Base-by-base conservation (phyloP, 2,888 invertebrate species). In the Acanthosepion lycidas region DNA sequence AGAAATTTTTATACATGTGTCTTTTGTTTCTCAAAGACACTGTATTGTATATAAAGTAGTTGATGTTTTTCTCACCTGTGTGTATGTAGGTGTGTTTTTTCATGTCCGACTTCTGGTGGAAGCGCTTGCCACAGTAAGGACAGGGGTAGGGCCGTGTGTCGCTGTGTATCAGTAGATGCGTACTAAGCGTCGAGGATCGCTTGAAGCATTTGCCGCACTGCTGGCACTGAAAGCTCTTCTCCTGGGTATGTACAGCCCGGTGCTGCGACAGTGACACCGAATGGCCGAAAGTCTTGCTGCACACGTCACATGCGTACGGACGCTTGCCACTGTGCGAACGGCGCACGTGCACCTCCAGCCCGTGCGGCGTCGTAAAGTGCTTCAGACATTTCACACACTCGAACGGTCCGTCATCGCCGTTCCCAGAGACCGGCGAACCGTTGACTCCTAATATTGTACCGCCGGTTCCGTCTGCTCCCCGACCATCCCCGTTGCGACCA, bases 61-160 rank as follows among this genome's bases (percentile, higher is more conserved):
- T 6, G 28, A 51, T 51, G 0, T 15, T 0, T 12, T 93, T 51
- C 92, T 93, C 53, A 93, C 92, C 98, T 96, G 98, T 98, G 96
- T 98, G 98, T 96, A 98, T 99, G 97, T 99, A 99, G 78, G 99
- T 99, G 98, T 99, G 99, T 99, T 99, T 98, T 98, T 99, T 99
- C 99, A 99, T 99, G 97, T 99, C 99, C 95, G 99, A 99, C 97
- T 99, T 99, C 98, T 99, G 99, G 97, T 99, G 99, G 98, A 99
- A 99, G 96, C 99, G 98, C 97, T 99, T 99, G 95, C 99, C 99
- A 97, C 99, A 99, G 98, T 99, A 99, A 97, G 99, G 99, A 98
- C 99, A 99, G 20, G 99, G 99, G 97, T 99, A 99, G 55, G 99
- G 99, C 97, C 99, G 98, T 95, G 99, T 99, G 97, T 99, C 99